Conservation (phyloP, 2,888 invertebrate genomes). For the Ectemnius lituratus region DNA sequence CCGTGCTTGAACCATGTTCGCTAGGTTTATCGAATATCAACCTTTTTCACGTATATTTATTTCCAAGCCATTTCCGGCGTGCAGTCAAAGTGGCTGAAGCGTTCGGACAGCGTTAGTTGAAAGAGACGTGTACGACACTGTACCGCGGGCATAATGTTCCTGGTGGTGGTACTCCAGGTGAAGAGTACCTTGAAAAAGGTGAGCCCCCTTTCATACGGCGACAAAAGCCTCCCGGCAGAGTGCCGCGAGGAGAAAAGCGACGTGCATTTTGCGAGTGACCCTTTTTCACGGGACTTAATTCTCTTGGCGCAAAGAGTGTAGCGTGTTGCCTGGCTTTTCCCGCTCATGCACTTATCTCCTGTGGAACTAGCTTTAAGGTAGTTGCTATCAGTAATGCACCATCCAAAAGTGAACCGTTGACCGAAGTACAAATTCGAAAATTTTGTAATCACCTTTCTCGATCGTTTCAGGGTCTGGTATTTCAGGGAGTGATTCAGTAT, state of each 20-base stretch:
- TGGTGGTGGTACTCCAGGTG: neutral
- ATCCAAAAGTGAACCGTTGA: too few species aligned
- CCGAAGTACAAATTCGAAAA: too few species aligned
- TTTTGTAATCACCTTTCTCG: too few species aligned
- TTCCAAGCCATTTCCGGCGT: neutral
- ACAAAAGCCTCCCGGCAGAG: too few species aligned
- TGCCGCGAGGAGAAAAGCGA: too few species aligned
- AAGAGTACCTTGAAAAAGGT: slow-evolving; percentile 1
- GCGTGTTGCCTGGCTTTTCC: slow-evolving; percentile 5
- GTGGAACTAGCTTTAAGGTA: slow-evolving; percentile 25
- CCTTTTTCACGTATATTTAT: too few species aligned
- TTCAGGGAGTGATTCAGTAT: too few species aligned
- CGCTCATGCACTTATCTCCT: slow-evolving; percentile 32
- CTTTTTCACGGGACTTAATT: slow-evolving; percentile 1
- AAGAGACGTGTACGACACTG: neutral
- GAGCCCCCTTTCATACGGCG: neutral
- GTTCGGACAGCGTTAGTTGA: neutral
- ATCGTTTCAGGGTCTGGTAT: too few species aligned
- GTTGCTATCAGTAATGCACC: too few species aligned
- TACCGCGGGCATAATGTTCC: slow-evolving; percentile 3
- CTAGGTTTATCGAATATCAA: too few species aligned
- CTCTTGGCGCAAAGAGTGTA: neutral
- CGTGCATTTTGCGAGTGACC: too few species aligned
- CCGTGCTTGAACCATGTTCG: too few species aligned
- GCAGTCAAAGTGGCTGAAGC: neutral